These are phyloP conservation scores for Galleria mellonella DNA, from an alignment of 1,140 invertebrate species.

Conservation along the genomic window DNA sequence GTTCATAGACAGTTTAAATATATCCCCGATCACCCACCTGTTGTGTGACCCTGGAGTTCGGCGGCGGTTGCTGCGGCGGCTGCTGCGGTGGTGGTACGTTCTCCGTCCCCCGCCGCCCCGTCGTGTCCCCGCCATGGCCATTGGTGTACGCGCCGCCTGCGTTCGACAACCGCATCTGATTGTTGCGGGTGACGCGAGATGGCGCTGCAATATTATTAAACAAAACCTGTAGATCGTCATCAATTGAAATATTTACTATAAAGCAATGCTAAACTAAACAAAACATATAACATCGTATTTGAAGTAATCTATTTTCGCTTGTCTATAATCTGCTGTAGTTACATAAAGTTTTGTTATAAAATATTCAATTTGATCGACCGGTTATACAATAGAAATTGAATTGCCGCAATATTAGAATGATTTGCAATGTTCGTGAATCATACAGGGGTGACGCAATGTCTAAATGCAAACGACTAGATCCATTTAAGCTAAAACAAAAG, in stretches of 20 bases:
- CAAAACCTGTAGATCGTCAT: too few species aligned
- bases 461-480: slow-evolving; percentile 3
- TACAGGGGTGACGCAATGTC: slow-evolving; percentile 17
- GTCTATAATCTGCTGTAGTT: too few species aligned
- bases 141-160: slow-evolving; percentile 60
- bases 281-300: too few species aligned
- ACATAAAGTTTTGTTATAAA: too few species aligned
- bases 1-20: too few species aligned
- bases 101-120: slow-evolving; percentile 61
- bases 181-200: slow-evolving; percentile 63
- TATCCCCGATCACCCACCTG: slow-evolving; percentile 33
- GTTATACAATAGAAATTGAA: too few species aligned
- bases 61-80: slow-evolving; percentile 26
- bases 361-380: too few species aligned
- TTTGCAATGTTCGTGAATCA: slow-evolving; percentile 27
- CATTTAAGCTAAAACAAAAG: too few species aligned
- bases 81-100: slow-evolving; percentile 55
- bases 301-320: too few species aligned
- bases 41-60: slow-evolving; percentile 58
- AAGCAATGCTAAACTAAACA: too few species aligned
- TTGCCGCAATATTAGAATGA: background rate
- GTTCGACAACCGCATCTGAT: slow-evolving; percentile 66
- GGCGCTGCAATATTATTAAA: slow-evolving; percentile 36
- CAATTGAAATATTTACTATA: too few species aligned
- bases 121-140: slow-evolving; percentile 69